Conservation (phyloP, 64 coral and sea anemone genomes). For the Catalaphyllia jardinei region DNA sequence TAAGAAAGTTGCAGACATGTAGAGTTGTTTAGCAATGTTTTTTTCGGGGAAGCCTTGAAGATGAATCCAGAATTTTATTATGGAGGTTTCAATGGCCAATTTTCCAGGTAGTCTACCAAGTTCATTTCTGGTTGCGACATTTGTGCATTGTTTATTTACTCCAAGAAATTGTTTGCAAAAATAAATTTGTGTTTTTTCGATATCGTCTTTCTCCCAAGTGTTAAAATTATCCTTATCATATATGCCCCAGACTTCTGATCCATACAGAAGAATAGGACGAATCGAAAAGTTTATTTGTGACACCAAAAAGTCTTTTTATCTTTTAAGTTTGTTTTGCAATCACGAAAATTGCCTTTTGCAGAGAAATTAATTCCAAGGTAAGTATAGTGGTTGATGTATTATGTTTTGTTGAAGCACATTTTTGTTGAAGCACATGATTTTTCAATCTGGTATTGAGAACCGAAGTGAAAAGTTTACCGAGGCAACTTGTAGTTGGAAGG, state of each 20-base stretch:
- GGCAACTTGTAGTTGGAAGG: conserved; percentile 35
- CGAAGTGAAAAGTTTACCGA: conserved; percentile 40
- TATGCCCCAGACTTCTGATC: not conserved
- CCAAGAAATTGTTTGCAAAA: not conserved
- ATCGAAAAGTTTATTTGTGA: not conserved
- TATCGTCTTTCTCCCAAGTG: not conserved
- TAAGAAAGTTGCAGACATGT: not conserved
- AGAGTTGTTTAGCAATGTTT: not conserved
- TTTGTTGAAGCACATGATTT: too few species aligned
- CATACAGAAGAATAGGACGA: not conserved
- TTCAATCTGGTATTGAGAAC: not conserved
- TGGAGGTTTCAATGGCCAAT: not conserved
- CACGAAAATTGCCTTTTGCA: not conserved
- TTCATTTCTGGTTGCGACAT: not conserved
- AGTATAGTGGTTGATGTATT: not conserved
- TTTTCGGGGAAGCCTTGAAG: not conserved
- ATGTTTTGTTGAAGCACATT: too few species aligned
- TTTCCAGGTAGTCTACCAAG: not conserved
- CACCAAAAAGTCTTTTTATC: not conserved
- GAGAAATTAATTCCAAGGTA: not conserved
- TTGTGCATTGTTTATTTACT: not conserved
- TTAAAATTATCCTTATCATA: not conserved
- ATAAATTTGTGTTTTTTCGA: not conserved
- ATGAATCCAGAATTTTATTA: not conserved
- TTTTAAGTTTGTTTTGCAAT: not conserved